Evolutionary conservation across 2,797 vertebrate species (phyloP), one percentile per base, ranked within the genome.

Genomic region (Gouania willdenowi): DNA sequence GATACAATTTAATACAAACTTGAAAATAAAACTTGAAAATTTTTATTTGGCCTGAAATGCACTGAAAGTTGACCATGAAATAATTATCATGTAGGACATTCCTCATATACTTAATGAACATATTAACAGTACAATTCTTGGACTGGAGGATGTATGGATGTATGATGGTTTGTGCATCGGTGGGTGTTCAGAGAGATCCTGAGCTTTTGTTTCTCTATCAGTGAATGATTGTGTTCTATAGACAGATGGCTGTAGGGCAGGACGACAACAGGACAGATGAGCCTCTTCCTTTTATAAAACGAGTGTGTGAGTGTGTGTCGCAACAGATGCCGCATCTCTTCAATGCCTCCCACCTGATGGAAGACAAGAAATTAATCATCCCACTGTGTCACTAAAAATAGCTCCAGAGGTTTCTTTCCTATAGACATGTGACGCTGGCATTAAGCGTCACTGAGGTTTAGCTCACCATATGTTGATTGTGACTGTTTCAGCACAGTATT

Each of bases 311-410:
- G 32, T 47, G 22, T 22, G 45, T 19, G 18, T 3, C 19, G 21
- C 35, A 56, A 11, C 54, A 69, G 58, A 68, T 66, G 60, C 55
- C 66, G 52, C 9, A 19, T 49, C 47, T 32, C 35, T 38, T 32
- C 37, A 23, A 8, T 14, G 36, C 25, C 30, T 53, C 34, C 28
- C 36, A 55, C 60, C 55, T 69, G 43, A 64, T 20, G 49, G 47
- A 62, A 35, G 29, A 53, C 26, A 28, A 43, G 18, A 48, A 38
- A 66, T 66, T 23, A 70, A 65, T 77, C 61, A 61, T 33, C 32
- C 49, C 37, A 24, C 43, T 44, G 48, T 60, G 24, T 28, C 16
- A 5, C 3, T 59, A 71, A 71, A 75, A 77, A 77, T 75, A 79
- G 40, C 45, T 30, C 34, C 16, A 5, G 19, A 26, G 18, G 13